Evolutionary conservation across 2,797 vertebrate species (phyloP), one percentile per base, ranked within the genome.

Genomic region (Acipenser oxyrinchus): DNA sequence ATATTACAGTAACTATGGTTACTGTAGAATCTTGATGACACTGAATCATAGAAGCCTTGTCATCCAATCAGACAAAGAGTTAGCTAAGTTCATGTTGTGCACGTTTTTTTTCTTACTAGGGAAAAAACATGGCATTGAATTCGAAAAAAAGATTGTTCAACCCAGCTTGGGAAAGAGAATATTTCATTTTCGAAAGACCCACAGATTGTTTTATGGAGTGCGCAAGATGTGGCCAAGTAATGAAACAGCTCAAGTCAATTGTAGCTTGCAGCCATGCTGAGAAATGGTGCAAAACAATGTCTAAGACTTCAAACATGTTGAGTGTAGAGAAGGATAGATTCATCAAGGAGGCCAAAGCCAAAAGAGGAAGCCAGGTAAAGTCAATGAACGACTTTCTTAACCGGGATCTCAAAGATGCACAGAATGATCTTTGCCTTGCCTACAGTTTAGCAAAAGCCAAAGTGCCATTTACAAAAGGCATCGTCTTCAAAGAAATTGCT

Each of bases 101-200:
- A 18, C 15, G 15, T 18, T 18, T 18, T 52, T 52, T 7, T 52
- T 52, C 10, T 52, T 52, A 52, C 51, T 52, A 52, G 51, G 7
- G 51, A 52, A 52, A 52, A 52, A 52, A 11, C 51, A 52, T 52
- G 51, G 51, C 10, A 11, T 52, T 2, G 51, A 52, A 52, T 52
- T 52, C 1, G 7, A 57, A 57, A 57, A 57, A 6, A 57, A 4
- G 55, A 57, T 6, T n/a, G 13, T 9, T 57, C 55, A 57, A 57
- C 13, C 11, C 55, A 57, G 55, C 55, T 58, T 58, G 55, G 55
- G 55, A 10, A 58, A 58, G 55, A 58, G 55, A 58, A 58, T 58
- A 58, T 58, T 58, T 10, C 11, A 12, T 58, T 58, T 58, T 58
- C 55, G 1, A 58, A 12, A 58, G 6, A 12, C 55, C 55, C 55